Base-by-base conservation (phyloP, 2,797 vertebrate species). In the Buphagus erythrorhynchus region DNA sequence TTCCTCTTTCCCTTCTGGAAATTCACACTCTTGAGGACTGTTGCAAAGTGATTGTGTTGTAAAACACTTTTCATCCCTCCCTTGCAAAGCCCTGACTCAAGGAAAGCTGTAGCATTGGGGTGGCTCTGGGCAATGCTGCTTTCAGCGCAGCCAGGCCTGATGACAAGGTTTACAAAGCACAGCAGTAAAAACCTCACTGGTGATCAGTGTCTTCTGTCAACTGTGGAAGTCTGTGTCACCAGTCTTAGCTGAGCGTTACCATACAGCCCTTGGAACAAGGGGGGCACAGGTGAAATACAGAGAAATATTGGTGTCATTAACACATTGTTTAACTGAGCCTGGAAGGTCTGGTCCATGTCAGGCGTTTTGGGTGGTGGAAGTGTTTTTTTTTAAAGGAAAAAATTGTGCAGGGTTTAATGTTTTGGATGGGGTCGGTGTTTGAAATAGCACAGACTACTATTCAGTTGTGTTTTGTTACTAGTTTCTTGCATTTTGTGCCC, bases 371-470 rank as follows among this genome's bases (percentile, higher is more conserved):
- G 42, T 35, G 29, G 18, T 11, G 2, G 28, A 40, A 26, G 14
- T 29, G 20, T 58, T 73, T 80, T 48, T 48, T 31, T 59, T 83
- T 14, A 68, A 49, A 46, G 21, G 15, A 9, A 19, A 11, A 63
- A 52, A 42, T 5, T 15, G 8, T 66, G 16, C 6, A 38, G 22
- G 5, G 25, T 42, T 86, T 74, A 49, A 25, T 36, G 13, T 18
- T 24, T 7, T 0, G 7, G 15, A 2, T 5, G 7, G 5, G 0
- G 16, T 3, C 1, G 4, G 45, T 74, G 67, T 73, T 87, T 33
- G 38, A 82, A 73, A 35, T 26, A 62, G 55, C 28, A 66, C 35
- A 83, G 29, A 8, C 74, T 11, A 25, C 8, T 48, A 3, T 66
- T 86, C 20, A 25, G 5, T 24, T 13, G 42, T 10, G 28, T 66